phyloP scores from a whole-genome alignment of 2,888 invertebrate species.

The Allacma fusca region DNA sequence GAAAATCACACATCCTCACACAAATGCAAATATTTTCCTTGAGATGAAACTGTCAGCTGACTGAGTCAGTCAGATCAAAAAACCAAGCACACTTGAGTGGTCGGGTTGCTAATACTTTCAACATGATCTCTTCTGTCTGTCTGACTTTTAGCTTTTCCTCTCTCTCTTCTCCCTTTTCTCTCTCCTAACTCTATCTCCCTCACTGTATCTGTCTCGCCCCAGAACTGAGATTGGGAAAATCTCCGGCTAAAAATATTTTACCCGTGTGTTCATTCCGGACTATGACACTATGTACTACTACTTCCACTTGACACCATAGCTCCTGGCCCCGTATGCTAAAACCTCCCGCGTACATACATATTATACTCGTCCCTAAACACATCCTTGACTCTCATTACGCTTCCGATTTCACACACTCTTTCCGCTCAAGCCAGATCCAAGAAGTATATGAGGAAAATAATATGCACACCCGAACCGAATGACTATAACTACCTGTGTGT shows the following conservation, averaged over 20 bases:
- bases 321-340: too few species aligned
- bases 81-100: background rate
- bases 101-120: background rate
- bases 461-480: too few species aligned
- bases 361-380: background rate
- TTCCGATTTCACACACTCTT: background rate
- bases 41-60: conserved; percentile 38
- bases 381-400: conserved; percentile 16
- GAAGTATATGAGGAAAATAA: too few species aligned
- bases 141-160: conserved; percentile 6
- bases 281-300: conserved; percentile 9
- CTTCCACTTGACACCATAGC: too few species aligned
- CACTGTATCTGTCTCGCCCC: background rate
- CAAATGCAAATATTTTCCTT: conserved; percentile 41
- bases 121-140: background rate
- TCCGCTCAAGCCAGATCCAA: background rate
- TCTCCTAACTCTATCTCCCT: background rate
- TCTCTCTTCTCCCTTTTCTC: background rate
- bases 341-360: background rate
- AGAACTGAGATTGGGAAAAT: background rate
- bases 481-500: too few species aligned
- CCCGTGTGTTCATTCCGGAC: conserved; percentile 1
- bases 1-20: conserved; percentile 8
- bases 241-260: conserved; percentile 28
- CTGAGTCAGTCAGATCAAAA: background rate